Conservation (phyloP, 2,888 invertebrate genomes). For the Philereme vetulata region DNA sequence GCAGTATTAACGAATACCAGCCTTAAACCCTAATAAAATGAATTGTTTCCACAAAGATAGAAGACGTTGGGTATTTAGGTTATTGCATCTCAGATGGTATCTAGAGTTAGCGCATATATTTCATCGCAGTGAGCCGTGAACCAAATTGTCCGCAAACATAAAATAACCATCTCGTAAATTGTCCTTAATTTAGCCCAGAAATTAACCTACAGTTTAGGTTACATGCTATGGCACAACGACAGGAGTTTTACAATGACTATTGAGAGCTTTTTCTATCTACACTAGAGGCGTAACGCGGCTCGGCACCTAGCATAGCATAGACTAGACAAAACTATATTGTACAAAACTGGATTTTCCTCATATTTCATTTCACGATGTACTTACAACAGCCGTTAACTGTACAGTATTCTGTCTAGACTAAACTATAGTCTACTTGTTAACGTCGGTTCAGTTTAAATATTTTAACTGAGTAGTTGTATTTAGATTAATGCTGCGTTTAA, state of each 20-base stretch:
- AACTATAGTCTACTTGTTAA: conserved; percentile 49
- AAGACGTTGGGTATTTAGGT: conserved; percentile 46
- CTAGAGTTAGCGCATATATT: conserved; percentile 49
- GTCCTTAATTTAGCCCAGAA: conserved; percentile 73
- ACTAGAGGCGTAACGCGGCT: no score
- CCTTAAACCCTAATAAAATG: conserved; percentile 19
- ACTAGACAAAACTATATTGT: no score
- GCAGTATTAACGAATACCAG: conserved; percentile 27
- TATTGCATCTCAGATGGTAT: conserved; percentile 47
- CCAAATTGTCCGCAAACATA: conserved; percentile 74
- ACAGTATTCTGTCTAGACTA: conserved; percentile 44
- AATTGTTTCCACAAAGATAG: conserved; percentile 31
- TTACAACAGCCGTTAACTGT: conserved; percentile 8
- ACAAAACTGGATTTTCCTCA: no score
- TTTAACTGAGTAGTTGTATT: conserved; percentile 30
- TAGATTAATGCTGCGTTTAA: conserved; percentile 4
- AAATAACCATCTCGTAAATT: conserved; percentile 73
- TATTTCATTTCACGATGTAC: neutral
- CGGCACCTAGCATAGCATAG: no score
- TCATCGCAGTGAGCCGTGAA: conserved; percentile 66
- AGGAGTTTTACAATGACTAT: neutral
- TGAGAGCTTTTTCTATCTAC: no score
- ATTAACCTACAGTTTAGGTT: conserved; percentile 62
- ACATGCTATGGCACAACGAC: conserved; percentile 26
- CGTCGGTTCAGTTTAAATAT: conserved; percentile 41